These are phyloP conservation scores for Fregata magnificens DNA, from an alignment of 2,113 vertebrate genomes.

Conservation along the genomic window DNA sequence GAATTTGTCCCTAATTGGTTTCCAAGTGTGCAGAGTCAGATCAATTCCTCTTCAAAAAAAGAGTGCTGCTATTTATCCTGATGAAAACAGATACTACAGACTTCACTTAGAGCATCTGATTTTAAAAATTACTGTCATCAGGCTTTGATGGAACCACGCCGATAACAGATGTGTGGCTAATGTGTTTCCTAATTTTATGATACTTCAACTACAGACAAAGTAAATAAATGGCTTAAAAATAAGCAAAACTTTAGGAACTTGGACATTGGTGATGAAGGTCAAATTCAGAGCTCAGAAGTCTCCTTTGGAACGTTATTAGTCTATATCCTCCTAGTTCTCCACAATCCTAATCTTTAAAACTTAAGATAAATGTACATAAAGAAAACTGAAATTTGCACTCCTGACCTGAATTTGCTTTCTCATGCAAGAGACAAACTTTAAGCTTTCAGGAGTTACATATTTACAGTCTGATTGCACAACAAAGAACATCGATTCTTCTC, in stretches of 20 bases:
- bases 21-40: constrained; percentile 23
- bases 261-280: neutral
- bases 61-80: neutral
- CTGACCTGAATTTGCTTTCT: neutral
- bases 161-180: neutral
- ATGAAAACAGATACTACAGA: neutral
- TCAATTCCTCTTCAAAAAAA: constrained; percentile 1
- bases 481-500: neutral
- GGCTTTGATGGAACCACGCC: neutral
- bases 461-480: neutral
- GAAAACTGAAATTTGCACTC: neutral
- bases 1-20: constrained; percentile 8
- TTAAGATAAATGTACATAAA: neutral
- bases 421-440: neutral
- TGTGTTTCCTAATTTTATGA: neutral
- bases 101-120: neutral
- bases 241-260: neutral
- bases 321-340: neutral
- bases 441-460: neutral
- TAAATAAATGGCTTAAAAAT: neutral
- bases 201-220: neutral
- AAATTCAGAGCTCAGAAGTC: neutral
- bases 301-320: neutral
- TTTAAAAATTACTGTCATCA: constrained; percentile 7
- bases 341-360: neutral